Evolutionary conservation across 2,888 invertebrate species (phyloP), one percentile per base, ranked within the genome.

Genomic region (Blastobasis adustella): DNA sequence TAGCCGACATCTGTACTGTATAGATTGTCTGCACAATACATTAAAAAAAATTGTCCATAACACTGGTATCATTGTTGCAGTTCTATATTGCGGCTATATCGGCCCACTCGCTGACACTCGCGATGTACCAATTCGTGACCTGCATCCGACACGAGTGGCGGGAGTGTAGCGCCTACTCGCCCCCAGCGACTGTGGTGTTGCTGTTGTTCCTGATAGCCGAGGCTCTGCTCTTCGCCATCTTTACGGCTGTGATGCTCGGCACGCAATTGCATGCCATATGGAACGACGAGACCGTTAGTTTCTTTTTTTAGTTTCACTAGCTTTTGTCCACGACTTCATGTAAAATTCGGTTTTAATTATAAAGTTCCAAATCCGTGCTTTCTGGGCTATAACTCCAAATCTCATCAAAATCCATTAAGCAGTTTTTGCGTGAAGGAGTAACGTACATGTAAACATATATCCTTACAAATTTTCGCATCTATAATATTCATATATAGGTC

Each of bases 51-150:
- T 23, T 3, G 36, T 44, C 46, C 23, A 23, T 23, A 23, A 23
- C 23, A 23, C 23, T 23, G 23, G 23, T 23, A 23, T 2, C 23
- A 23, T 23, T 23, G 23, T 23, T 23, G 7, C 90, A 98, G 98
- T 94, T 99, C 79, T 99, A 99, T 84, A 98, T 99, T 69, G 99
- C 98, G n/a, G 91, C 95, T 51, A 95, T 99, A 82, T 99, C 98
- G 47, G 86, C 96, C 60, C 98, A 99, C 89, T 95, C 98, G 9
- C 90, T 99, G 63, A 94, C 96, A 68, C 89, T 99, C 76, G 94
- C 97, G 4, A 91, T 98, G 59, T 95, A 96, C 79, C 98, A 99
- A 82, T 98, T 99, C 76, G 92, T 98, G 54, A 93, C 93, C 61
- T 99, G 99, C 75, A 94, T 99, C 49, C 91, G 94, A 56, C 94